phyloP scores from a whole-genome alignment of 2,113 vertebrate species.

The Thymallus thymallus region DNA sequence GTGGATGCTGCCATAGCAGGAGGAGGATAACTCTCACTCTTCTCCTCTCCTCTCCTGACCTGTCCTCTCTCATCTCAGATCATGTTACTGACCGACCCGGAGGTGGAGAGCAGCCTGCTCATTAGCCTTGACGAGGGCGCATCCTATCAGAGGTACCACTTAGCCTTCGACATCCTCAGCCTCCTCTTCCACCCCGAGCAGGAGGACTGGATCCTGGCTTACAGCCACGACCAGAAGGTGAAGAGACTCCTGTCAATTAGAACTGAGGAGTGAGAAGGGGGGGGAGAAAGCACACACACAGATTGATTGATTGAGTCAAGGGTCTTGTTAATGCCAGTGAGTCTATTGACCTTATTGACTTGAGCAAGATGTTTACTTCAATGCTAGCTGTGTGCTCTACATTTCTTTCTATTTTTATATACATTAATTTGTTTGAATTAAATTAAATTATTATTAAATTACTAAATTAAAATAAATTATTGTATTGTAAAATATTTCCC shows the following conservation, averaged over 20 bases:
- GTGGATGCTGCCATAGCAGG: slow-evolving; percentile 47
- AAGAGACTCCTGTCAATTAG: slow-evolving; percentile 50
- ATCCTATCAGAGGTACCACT: slow-evolving; percentile 89
- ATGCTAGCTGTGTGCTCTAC: background rate
- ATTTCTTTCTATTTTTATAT: slow-evolving; percentile 27
- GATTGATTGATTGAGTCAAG: background rate
- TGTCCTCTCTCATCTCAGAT: slow-evolving; percentile 74
- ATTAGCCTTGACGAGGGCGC: slow-evolving; percentile 95
- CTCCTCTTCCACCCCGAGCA: slow-evolving; percentile 92
- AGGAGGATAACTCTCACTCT: background rate
- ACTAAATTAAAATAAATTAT: no score
- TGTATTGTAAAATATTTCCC: background rate
- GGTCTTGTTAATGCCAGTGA: background rate
- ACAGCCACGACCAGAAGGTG: slow-evolving; percentile 95
- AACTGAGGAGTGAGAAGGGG: slow-evolving; percentile 16
- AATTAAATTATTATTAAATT: no score
- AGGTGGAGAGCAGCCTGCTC: slow-evolving; percentile 91
- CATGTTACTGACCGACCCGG: slow-evolving; percentile 92
- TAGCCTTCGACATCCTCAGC: slow-evolving; percentile 92
- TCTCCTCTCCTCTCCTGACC: slow-evolving; percentile 18
- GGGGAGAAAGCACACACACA: background rate
- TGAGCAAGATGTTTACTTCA: background rate
- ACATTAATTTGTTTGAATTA: background rate
- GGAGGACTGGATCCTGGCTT: slow-evolving; percentile 94
- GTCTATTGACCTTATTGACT: background rate